Conservation (phyloP, 2,888 invertebrate species). For the Petrophora chlorosata region DNA sequence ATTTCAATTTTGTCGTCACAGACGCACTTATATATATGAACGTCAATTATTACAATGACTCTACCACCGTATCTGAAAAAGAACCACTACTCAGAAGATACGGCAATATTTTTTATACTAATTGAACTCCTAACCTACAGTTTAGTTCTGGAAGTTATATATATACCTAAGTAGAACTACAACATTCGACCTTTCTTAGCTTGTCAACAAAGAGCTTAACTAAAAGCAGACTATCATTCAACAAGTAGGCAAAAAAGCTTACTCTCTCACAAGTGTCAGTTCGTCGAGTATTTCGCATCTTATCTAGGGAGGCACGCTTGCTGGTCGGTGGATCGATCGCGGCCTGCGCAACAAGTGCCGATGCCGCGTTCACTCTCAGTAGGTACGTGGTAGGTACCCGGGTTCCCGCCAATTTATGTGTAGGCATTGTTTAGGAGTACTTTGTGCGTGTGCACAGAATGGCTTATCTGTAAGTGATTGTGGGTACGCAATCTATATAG, state of each 20-base stretch:
- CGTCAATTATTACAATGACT: no score
- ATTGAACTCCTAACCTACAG: no score
- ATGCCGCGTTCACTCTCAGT: slow-evolving; percentile 14
- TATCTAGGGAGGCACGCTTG: slow-evolving; percentile 29
- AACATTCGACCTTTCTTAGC: background rate
- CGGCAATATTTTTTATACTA: no score
- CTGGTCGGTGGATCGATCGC: slow-evolving; percentile 63
- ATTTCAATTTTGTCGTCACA: no score
- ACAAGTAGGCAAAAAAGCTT: slow-evolving; percentile 23
- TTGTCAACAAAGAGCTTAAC: no score
- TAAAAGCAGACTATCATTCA: slow-evolving; percentile 1
- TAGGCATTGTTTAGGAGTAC: background rate
- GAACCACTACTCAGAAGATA: no score
- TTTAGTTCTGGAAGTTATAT: no score
- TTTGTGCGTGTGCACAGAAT: slow-evolving; percentile 20
- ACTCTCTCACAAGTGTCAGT: slow-evolving; percentile 9
- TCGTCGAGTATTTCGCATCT: slow-evolving; percentile 1
- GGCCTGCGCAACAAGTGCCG: slow-evolving; percentile 76
- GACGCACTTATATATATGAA: no score
- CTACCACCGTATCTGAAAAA: no score
- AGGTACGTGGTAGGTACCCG: no score
- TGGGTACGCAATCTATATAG: no score
- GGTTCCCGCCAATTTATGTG: background rate
- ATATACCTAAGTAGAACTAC: slow-evolving; percentile 11
- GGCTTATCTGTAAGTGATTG: background rate